These are phyloP conservation scores for Halictus rubicundus DNA, from an alignment of 1,140 invertebrate genomes.

Conservation along the genomic window DNA sequence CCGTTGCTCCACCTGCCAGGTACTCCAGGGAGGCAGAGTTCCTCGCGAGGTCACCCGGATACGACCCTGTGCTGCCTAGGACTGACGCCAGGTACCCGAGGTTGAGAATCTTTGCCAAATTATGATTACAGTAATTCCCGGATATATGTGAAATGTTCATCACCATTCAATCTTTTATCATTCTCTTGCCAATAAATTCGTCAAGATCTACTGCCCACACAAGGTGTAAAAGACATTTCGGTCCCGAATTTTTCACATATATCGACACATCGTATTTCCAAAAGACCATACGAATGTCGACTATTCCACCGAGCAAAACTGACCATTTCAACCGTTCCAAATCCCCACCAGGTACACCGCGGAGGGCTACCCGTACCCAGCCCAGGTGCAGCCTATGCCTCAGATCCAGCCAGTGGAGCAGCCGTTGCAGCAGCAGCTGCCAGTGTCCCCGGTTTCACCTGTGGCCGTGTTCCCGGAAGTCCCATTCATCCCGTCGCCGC, in stretches of 20 bases:
- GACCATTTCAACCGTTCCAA: too few species aligned
- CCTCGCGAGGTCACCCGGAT: conserved; percentile 81
- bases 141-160: too few species aligned
- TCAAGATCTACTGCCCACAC: too few species aligned
- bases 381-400: conserved; percentile 70
- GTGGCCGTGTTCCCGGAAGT: conserved; percentile 79
- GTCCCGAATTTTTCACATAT: too few species aligned
- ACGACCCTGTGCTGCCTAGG: conserved; percentile 68
- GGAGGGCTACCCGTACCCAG: conserved; percentile 86
- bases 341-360: conserved; percentile 82
- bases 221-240: too few species aligned
- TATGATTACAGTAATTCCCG: too few species aligned
- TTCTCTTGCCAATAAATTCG: too few species aligned
- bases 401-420: conserved; percentile 62
- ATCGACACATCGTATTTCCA: too few species aligned
- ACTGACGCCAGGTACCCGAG: conserved; percentile 81
- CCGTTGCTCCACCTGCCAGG: conserved; percentile 83
- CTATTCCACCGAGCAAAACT: too few species aligned
- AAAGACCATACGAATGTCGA: too few species aligned
- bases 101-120: too few species aligned
- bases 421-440: conserved; percentile 73
- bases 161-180: too few species aligned
- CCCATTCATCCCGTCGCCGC: conserved; percentile 86
- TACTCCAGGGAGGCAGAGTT: conserved; percentile 87
- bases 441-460: conserved; percentile 69